Conservation (phyloP, 1,140 invertebrate species). For the Drosophila nebulosa region DNA sequence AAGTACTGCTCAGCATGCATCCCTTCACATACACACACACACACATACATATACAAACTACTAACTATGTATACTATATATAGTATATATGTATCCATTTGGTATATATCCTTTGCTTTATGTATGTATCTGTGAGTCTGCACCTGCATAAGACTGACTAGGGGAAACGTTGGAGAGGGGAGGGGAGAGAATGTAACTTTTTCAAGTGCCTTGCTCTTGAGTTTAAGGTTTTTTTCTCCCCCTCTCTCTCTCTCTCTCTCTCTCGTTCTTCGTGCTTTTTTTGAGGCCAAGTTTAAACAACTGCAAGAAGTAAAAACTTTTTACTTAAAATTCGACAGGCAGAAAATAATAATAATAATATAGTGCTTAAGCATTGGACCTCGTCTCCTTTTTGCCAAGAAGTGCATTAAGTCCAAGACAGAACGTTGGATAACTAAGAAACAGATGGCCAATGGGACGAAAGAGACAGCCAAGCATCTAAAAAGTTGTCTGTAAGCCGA, state of each 20-base stretch:
- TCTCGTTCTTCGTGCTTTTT: background rate
- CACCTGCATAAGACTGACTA: slow-evolving; percentile 36
- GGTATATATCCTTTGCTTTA: background rate
- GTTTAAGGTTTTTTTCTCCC: slow-evolving; percentile 3
- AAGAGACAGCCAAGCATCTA: background rate
- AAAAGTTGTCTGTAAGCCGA: background rate
- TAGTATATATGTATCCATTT: slow-evolving; percentile 16
- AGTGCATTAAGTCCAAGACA: background rate
- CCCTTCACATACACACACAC: slow-evolving; percentile 19
- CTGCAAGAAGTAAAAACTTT: slow-evolving; percentile 50
- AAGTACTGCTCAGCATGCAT: slow-evolving; percentile 41
- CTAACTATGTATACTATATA: background rate
- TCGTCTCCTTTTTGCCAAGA: background rate
- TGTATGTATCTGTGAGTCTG: slow-evolving; percentile 7
- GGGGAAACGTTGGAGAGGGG: background rate
- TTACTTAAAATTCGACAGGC: slow-evolving; percentile 49
- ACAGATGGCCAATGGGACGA: slow-evolving; percentile 13
- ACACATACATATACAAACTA: background rate
- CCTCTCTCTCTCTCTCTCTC: no score
- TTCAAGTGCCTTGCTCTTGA: slow-evolving; percentile 37
- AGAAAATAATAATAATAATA: slow-evolving; percentile 57
- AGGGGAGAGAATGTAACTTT: slow-evolving; percentile 30
- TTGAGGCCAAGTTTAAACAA: slow-evolving; percentile 50
- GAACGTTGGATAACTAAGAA: background rate
- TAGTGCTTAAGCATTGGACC: slow-evolving; percentile 34